These are phyloP conservation scores for Drosophila sordidula DNA, from an alignment of 2,888 invertebrate species.

Conservation along the genomic window DNA sequence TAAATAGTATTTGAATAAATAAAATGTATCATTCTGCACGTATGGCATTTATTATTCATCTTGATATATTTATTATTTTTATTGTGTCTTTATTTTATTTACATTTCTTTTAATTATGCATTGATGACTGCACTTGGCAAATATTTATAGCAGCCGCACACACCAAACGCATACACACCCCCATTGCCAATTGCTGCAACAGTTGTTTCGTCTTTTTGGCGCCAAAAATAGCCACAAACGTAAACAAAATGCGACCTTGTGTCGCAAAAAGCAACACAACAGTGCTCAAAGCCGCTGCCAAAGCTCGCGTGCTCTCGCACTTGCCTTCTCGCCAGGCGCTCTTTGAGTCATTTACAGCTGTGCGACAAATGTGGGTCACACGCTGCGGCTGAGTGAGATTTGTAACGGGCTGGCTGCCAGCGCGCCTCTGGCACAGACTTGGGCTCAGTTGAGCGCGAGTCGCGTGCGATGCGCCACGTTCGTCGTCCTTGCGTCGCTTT, in stretches of 20 bases:
- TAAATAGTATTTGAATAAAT: no score
- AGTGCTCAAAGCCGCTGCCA: conserved; percentile 24
- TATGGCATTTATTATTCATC: no score
- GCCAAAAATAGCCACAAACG: conserved; percentile 73
- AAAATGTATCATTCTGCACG: no score
- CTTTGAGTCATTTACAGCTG: conserved; percentile 38
- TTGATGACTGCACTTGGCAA: conserved; percentile 19
- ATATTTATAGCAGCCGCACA: conserved; percentile 36
- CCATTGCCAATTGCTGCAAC: conserved; percentile 51
- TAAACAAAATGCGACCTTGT: conserved; percentile 57
- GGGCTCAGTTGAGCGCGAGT: conserved; percentile 36
- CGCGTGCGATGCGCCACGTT: conserved; percentile 29
- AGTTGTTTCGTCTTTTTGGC: conserved; percentile 69
- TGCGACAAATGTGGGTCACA: conserved; percentile 67
- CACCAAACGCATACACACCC: neutral
- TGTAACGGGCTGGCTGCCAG: neutral
- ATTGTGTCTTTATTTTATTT: neutral
- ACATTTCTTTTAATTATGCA: conserved; percentile 10
- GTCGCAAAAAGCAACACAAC: conserved; percentile 8
- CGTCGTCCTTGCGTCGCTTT: conserved; percentile 5
- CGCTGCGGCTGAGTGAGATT: conserved; percentile 65
- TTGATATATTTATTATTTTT: neutral
- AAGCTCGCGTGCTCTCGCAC: conserved; percentile 12
- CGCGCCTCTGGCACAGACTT: neutral
- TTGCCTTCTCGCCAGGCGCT: neutral